Evolutionary conservation across 2,797 vertebrate genomes (phyloP), one percentile per base, ranked within the genome.

Genomic region (Acestrorhynchus altus): DNA sequence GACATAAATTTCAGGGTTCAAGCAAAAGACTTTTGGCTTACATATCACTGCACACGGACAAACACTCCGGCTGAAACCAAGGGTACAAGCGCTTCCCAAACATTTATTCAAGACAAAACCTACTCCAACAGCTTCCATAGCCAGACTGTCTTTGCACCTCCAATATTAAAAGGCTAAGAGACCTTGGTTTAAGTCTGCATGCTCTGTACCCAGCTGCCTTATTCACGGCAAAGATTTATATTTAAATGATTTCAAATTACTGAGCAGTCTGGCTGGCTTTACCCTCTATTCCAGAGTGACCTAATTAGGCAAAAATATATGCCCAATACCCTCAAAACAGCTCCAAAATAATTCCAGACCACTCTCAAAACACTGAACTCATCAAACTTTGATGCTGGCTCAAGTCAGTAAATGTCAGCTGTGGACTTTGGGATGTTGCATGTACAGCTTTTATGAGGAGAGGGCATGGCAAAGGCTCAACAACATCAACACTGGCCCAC

Each of bases 211-310:
- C 13, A 1, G 35, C 22, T 31, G 61, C 40, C 42, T 49, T 73
- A 39, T 20, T 46, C 8, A 46, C 1, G 4, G 4, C 26, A 31
- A 22, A 35, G 8, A 68, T 59, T 47, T 52, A 13, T 15, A 46
- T 63, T 74, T 15, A 18, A 74, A 79, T 79, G 3, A 60, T 71
- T 56, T 66, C 16, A 47, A 78, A 57, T 26, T 0, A 56, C 26
- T 40, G 12, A 52, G n/a, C 51, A 1, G 22, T 26, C 40, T 74
- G 44, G 44, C 46, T 39, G 49, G 31, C 54, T 68, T 65, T 54
- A 56, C 64, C 40, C 39, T 40, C 39, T 52, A 83, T 83, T 77
- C 74, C 51, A 44, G 20, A 46, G 81, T 66, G 78, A 76, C 56
- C 35, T 78, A 76, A 82, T 78, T 78, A 77, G 28, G 12, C 8